These are phyloP conservation scores for Microchirus variegatus DNA, from an alignment of 2,797 vertebrate species.

Conservation along the genomic window DNA sequence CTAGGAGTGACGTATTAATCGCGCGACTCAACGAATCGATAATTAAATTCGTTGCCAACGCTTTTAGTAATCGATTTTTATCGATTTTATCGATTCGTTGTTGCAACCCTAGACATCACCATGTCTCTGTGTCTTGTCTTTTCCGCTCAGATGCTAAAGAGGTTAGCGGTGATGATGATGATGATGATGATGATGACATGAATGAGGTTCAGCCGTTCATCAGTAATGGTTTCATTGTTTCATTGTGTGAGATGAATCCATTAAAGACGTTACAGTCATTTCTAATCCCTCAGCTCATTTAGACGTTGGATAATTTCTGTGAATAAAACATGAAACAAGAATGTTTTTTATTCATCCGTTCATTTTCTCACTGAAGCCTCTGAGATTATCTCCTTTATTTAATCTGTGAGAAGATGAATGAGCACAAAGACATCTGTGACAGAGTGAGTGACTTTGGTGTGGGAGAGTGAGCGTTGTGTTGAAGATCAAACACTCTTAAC, in stretches of 20 bases:
- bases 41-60: too few species aligned
- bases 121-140: too few species aligned
- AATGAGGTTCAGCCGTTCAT: constrained; percentile 51
- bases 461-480: too few species aligned
- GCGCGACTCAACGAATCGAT: too few species aligned
- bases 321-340: constrained; percentile 47
- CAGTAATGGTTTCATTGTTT: constrained; percentile 51
- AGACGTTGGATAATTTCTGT: constrained; percentile 46
- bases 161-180: constrained; percentile 28
- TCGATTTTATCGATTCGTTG: too few species aligned
- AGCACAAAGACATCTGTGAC: too few species aligned
- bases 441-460: too few species aligned
- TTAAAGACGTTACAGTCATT: constrained; percentile 70
- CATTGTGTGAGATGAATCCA: constrained; percentile 59
- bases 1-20: too few species aligned
- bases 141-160: too few species aligned
- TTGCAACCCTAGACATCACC: too few species aligned
- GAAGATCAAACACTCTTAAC: too few species aligned
- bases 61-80: too few species aligned
- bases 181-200: constrained; percentile 33
- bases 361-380: constrained; percentile 8
- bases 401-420: not conserved
- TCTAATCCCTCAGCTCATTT: constrained; percentile 58
- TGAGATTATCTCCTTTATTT: constrained; percentile 7
- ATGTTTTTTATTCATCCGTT: constrained; percentile 4